Evolutionary conservation across 2,113 vertebrate species (phyloP).

Genomic region (Hoplias malabaricus): DNA sequence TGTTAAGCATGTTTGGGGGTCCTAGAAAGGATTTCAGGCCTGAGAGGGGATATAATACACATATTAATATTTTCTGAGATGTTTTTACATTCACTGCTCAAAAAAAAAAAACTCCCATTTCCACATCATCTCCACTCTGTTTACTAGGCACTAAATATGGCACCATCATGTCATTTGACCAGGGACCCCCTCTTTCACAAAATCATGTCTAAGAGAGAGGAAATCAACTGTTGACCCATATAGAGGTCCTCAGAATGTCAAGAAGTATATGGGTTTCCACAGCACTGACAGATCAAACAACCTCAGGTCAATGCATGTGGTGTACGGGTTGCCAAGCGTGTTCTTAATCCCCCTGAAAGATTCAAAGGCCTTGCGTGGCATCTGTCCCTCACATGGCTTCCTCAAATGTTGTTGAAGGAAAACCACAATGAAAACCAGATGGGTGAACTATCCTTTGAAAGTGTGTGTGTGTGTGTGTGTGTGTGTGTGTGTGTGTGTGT

Average conservation of each 20-base stretch:
- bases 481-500: conserved; percentile 47
- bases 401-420: conserved; percentile 38
- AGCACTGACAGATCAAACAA: not conserved
- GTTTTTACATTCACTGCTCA: no score
- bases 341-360: not conserved
- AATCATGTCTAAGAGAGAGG: no score
- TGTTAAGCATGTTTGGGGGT: no score
- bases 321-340: not conserved
- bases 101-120: no score
- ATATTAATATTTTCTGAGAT: no score
- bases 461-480: conserved; percentile 29
- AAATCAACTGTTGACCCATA: no score
- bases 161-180: no score
- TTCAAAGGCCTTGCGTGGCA: conserved; percentile 28
- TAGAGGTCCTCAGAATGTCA: not conserved
- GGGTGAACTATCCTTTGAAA: conserved; percentile 43
- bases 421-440: conserved; percentile 53
- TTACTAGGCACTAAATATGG: no score
- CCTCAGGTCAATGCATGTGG: not conserved
- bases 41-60: no score
- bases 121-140: no score
- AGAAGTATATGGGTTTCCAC: not conserved
- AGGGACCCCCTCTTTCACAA: no score
- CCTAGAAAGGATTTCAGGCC: no score
- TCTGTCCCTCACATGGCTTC: conserved; percentile 41